Percentiles rank a stretch among this genome's conserved stretches.
Evolutionary conservation across 2,797 vertebrate species (phyloP).

Genomic region (Enteromius afrohamiltoni): DNA sequence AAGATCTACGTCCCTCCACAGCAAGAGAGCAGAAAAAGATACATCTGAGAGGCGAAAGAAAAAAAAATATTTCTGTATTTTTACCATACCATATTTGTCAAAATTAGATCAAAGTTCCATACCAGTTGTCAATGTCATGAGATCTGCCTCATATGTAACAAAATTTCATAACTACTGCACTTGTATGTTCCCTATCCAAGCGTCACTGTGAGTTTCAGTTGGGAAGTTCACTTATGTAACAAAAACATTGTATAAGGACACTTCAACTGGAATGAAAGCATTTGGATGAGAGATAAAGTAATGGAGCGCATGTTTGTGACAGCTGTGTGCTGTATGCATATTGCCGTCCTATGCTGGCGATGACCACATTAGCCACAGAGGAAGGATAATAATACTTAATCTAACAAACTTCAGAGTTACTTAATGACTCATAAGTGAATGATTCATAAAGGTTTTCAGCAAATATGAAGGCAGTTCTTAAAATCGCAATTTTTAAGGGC

Average conservation of each 20-base stretch:
- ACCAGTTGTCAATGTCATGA: background rate
- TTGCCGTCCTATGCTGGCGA: too few species aligned
- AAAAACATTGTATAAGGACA: slow-evolving; percentile 6
- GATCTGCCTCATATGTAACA: background rate
- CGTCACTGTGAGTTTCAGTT: background rate
- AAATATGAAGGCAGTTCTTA: background rate
- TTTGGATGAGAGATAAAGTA: background rate
- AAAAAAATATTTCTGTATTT: background rate
- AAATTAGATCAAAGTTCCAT: background rate
- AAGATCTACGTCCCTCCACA: background rate
- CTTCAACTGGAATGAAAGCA: background rate
- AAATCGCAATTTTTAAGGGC: background rate
- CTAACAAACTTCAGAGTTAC: slow-evolving; percentile 12
- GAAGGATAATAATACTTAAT: slow-evolving; percentile 2
- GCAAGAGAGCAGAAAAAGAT: background rate
- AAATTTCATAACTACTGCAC: background rate
- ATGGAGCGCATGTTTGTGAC: background rate
- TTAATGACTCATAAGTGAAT: slow-evolving; percentile 15
- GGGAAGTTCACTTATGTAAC: slow-evolving; percentile 15
- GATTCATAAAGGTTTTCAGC: background rate
- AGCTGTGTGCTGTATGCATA: background rate
- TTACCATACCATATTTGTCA: background rate
- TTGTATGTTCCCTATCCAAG: background rate
- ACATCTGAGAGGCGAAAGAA: background rate
- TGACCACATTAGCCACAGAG: background rate